Percentiles rank a stretch among this genome's conserved stretches.
Evolutionary conservation across 2,888 invertebrate species (phyloP).

Genomic region (Dermolepida albohirtum): DNA sequence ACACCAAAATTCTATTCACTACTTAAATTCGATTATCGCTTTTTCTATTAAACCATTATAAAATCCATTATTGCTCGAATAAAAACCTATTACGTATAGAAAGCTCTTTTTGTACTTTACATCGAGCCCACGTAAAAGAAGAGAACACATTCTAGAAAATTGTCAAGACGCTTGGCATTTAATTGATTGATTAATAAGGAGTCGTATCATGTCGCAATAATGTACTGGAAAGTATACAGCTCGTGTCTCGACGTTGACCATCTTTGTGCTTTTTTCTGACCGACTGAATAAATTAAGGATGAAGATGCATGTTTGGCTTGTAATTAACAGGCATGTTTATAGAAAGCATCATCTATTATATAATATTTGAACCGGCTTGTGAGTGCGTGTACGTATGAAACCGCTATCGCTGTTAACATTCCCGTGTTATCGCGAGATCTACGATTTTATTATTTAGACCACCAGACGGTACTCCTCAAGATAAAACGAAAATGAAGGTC

Average conservation of each 20-base stretch:
- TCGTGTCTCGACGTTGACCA: slow-evolving; percentile 5
- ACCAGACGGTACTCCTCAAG: slow-evolving; percentile 25
- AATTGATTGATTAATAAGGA: slow-evolving; percentile 33
- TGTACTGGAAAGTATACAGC: slow-evolving; percentile 7
- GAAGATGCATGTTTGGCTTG: slow-evolving; percentile 28
- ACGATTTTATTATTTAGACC: slow-evolving; percentile 36
- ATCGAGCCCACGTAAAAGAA: background rate
- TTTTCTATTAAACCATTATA: too few species aligned
- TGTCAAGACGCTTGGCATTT: slow-evolving; percentile 17
- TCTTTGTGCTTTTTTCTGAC: slow-evolving; percentile 10
- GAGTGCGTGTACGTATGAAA: slow-evolving; percentile 1
- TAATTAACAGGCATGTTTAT: slow-evolving; percentile 35
- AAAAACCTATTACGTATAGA: slow-evolving; percentile 3
- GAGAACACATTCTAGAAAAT: slow-evolving; percentile 5
- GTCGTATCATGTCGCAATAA: slow-evolving; percentile 30
- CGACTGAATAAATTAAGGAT: slow-evolving; percentile 31
- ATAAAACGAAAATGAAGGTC: slow-evolving; percentile 11
- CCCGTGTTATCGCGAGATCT: slow-evolving; percentile 43
- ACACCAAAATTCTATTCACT: too few species aligned
- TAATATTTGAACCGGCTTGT: slow-evolving; percentile 1
- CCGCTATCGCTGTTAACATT: slow-evolving; percentile 42
- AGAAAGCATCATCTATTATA: slow-evolving; percentile 31
- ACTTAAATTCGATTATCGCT: too few species aligned
- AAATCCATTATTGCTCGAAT: background rate
- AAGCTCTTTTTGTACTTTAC: slow-evolving; percentile 5